phyloP scores from a whole-genome alignment of 2,888 invertebrate genomes.

The Aromia moschata region DNA sequence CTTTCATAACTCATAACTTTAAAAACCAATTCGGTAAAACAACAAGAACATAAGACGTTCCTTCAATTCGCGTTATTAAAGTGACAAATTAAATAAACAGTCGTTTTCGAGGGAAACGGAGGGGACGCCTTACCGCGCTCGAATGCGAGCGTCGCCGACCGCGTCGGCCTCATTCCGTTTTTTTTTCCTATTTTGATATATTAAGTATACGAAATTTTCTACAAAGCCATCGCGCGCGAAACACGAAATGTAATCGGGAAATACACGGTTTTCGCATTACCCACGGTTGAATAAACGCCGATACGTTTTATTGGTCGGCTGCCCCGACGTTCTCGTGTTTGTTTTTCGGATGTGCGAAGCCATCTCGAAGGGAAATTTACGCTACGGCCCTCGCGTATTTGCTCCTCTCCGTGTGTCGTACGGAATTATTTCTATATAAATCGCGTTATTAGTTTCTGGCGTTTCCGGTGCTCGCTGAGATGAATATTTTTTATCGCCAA shows the following conservation, averaged over 20 bases:
- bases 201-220: conserved; percentile 18
- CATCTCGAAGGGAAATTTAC: conserved; percentile 39
- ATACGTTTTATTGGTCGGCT: conserved; percentile 40
- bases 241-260: conserved; percentile 36
- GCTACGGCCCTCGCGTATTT: conserved; percentile 25
- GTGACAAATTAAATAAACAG: background rate
- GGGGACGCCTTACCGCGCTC: conserved; percentile 1
- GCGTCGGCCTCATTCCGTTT: conserved; percentile 11
- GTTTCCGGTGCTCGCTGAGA: background rate
- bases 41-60: background rate
- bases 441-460: conserved; percentile 14
- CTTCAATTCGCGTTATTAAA: background rate
- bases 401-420: conserved; percentile 9
- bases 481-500: conserved; percentile 11
- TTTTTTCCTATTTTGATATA: conserved; percentile 24
- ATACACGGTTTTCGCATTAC: conserved; percentile 39
- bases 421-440: conserved; percentile 18
- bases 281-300: conserved; percentile 36
- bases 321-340: conserved; percentile 40
- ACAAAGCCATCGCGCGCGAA: conserved; percentile 8
- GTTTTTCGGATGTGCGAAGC: conserved; percentile 39
- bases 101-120: background rate
- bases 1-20: no score
- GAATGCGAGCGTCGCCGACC: conserved; percentile 1
- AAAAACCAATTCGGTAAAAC: no score